Conservation (phyloP, 2,113 vertebrate species). For the Pachypanchax playfairii region DNA sequence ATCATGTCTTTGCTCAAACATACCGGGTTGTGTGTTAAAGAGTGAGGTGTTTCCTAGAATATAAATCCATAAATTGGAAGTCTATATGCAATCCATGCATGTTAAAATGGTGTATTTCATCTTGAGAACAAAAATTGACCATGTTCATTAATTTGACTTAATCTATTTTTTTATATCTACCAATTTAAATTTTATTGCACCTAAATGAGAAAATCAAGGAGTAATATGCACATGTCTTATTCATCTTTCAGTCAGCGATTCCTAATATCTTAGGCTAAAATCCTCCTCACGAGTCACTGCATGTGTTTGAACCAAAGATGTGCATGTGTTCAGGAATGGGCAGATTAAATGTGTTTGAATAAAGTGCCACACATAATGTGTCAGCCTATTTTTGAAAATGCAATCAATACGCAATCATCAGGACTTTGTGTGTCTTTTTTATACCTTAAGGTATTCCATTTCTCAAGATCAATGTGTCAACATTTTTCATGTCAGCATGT, state of each 20-base stretch:
- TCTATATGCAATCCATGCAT: not conserved
- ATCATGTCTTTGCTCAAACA: not conserved
- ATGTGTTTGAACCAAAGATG: not conserved
- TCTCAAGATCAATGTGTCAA: not conserved
- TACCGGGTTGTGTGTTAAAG: not conserved
- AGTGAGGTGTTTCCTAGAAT: not conserved
- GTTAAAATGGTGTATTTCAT: not conserved
- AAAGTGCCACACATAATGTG: conserved; percentile 15
- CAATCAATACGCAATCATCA: conserved; percentile 55
- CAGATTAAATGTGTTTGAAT: not conserved
- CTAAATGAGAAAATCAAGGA: conserved; percentile 3
- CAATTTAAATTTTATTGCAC: conserved; percentile 17
- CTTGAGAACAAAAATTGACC: not conserved
- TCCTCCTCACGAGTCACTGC: not conserved
- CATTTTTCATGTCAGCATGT: not conserved
- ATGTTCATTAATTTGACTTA: not conserved
- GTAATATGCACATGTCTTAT: not conserved
- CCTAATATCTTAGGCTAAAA: not conserved
- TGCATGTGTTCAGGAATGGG: not conserved
- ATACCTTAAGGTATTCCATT: conserved; percentile 1
- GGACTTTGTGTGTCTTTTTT: conserved; percentile 13
- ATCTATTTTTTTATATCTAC: not conserved
- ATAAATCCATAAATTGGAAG: not conserved
- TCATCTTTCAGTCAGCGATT: not conserved
- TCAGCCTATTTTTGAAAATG: not conserved